Conservation (phyloP, 2,888 invertebrate genomes). For the Alcis repandata region DNA sequence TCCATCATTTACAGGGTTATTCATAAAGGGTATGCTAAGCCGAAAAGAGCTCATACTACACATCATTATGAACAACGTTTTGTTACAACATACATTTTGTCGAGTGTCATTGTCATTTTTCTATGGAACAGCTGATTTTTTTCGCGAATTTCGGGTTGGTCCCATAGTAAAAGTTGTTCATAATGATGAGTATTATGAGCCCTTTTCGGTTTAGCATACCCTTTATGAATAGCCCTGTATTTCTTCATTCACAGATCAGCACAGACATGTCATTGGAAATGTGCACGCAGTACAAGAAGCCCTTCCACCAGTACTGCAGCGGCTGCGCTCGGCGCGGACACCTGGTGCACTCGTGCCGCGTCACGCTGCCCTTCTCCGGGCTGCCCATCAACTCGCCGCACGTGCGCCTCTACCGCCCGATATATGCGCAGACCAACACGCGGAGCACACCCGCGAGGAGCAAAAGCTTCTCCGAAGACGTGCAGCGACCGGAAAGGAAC, state of each 20-base stretch:
- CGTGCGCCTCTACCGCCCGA: conserved; percentile 69
- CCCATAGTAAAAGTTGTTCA: too few relatives aligned
- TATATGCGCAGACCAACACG: conserved; percentile 48
- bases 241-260: conserved; percentile 73
- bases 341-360: conserved; percentile 74
- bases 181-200: too few relatives aligned
- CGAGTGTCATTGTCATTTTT: too few relatives aligned
- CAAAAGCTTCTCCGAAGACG: conserved; percentile 51
- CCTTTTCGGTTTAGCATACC: too few relatives aligned
- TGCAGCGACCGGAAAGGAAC: conserved; percentile 46
- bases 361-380: conserved; percentile 73
- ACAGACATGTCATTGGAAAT: conserved; percentile 70
- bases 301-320: conserved; percentile 80
- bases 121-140: too few relatives aligned
- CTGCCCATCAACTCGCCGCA: conserved; percentile 75
- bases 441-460: conserved; percentile 35
- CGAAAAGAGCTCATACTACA: too few relatives aligned
- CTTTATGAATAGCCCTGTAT: too few relatives aligned
- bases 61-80: too few relatives aligned
- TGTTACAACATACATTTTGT: too few relatives aligned
- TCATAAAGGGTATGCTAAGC: too few relatives aligned
- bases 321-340: conserved; percentile 87
- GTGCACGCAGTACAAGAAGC: conserved; percentile 65
- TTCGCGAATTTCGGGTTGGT: too few relatives aligned
- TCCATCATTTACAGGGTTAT: too few relatives aligned